Conservation (phyloP, 2,797 vertebrate genomes). For the Trachurus trachurus region DNA sequence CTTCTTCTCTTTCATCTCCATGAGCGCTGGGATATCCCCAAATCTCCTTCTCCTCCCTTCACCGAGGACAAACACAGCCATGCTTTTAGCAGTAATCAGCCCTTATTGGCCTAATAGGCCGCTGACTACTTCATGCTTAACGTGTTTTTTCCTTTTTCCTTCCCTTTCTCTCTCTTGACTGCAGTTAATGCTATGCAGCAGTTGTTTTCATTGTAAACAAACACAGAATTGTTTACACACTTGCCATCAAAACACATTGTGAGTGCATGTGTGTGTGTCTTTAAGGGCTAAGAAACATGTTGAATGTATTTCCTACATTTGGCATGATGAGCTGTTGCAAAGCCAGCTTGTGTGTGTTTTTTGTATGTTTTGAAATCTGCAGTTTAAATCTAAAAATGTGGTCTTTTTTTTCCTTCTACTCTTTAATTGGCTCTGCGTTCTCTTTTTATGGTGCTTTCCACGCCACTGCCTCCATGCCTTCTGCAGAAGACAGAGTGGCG, state of each 20-base stretch:
- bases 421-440: not conserved
- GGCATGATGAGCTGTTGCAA: not conserved
- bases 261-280: not conserved
- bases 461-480: not conserved
- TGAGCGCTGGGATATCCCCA: conserved; percentile 8
- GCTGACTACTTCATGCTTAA: conserved; percentile 12
- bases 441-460: not conserved
- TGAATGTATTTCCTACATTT: conserved; percentile 1
- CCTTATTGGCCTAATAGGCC: conserved; percentile 21
- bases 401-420: not conserved
- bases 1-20: not conserved
- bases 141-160: conserved; percentile 4
- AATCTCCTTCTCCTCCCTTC: not conserved
- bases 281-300: not conserved
- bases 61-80: conserved; percentile 12
- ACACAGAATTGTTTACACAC: not conserved
- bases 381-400: not conserved
- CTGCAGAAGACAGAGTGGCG: not conserved
- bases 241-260: conserved; percentile 3
- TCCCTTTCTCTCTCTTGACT: not conserved
- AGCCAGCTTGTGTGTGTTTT: not conserved
- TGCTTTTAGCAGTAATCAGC: conserved; percentile 27
- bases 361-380: not conserved
- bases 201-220: conserved; percentile 18
- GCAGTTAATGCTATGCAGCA: not conserved